Evolutionary conservation across 2,113 vertebrate species (phyloP).

Genomic region (Chaetodon trifascialis): DNA sequence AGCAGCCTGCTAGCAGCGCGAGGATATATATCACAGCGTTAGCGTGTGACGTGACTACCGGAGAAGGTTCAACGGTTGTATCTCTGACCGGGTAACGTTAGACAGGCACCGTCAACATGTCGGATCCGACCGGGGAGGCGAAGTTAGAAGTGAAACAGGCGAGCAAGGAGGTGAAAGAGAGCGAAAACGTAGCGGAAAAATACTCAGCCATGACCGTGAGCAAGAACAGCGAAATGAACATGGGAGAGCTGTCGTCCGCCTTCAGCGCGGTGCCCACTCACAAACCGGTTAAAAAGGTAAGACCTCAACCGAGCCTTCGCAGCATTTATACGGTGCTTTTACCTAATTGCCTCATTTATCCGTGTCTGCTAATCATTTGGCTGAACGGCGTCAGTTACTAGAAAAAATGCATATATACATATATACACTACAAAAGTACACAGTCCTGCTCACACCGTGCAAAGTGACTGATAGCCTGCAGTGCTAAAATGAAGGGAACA

Average conservation of each 20-base stretch:
- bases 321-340: too few species aligned
- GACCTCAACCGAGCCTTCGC: not conserved
- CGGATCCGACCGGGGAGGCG: conserved; percentile 68
- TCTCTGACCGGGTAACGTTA: conserved; percentile 30
- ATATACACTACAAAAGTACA: too few species aligned
- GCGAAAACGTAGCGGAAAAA: conserved; percentile 85
- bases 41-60: conserved; percentile 19
- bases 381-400: not conserved
- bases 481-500: not conserved
- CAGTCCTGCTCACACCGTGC: too few species aligned
- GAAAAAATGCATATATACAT: too few species aligned
- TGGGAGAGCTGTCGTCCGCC: conserved; percentile 78
- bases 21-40: conserved; percentile 15
- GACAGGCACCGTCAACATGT: conserved; percentile 57
- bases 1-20: conserved; percentile 44
- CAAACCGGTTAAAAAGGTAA: conserved; percentile 85
- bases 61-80: not conserved
- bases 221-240: conserved; percentile 80
- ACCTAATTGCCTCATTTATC: not conserved
- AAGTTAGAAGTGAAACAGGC: conserved; percentile 82
- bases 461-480: not conserved
- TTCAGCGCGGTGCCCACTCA: conserved; percentile 81
- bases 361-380: not conserved
- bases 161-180: conserved; percentile 85
- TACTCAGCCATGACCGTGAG: conserved; percentile 83